phyloP scores from a whole-genome alignment of 2,113 vertebrate species.

The Hippopotamus amphibius region DNA sequence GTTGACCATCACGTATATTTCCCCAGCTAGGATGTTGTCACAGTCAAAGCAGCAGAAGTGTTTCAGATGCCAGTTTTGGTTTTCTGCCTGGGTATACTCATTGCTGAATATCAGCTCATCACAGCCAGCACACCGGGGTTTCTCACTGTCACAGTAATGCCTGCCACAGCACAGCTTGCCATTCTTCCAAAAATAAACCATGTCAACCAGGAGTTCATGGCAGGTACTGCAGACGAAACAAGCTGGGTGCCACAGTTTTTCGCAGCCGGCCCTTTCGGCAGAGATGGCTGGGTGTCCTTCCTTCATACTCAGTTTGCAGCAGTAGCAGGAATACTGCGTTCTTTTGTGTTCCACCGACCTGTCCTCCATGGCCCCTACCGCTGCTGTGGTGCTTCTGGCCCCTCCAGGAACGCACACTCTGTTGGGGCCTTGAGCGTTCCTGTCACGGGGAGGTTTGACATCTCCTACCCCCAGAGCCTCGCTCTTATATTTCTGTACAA shows the following conservation, averaged over 20 bases:
- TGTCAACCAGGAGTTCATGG: slow-evolving; percentile 95
- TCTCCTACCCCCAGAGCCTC: slow-evolving; percentile 97
- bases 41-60: slow-evolving; percentile 99
- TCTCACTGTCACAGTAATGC: slow-evolving; percentile 99
- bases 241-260: slow-evolving; percentile 97
- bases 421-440: slow-evolving; percentile 81
- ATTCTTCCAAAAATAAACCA: slow-evolving; percentile 99
- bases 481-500: slow-evolving; percentile 96
- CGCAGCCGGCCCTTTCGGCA: slow-evolving; percentile 96
- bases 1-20: slow-evolving; percentile 96
- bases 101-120: slow-evolving; percentile 99
- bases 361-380: slow-evolving; percentile 86
- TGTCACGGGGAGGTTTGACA: slow-evolving; percentile 92
- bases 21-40: slow-evolving; percentile 95
- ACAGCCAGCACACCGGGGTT: slow-evolving; percentile 96
- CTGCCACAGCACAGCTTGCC: slow-evolving; percentile 96
- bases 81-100: slow-evolving; percentile 98
- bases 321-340: slow-evolving; percentile 90
- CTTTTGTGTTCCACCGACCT: slow-evolving; percentile 78
- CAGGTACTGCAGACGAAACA: slow-evolving; percentile 96
- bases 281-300: slow-evolving; percentile 96
- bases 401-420: slow-evolving; percentile 75
- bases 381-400: slow-evolving; percentile 81
- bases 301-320: slow-evolving; percentile 93
- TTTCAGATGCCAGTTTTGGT: slow-evolving; percentile 98